Conservation (phyloP, 2,113 vertebrate genomes). For the Pluvianellus socialis region DNA sequence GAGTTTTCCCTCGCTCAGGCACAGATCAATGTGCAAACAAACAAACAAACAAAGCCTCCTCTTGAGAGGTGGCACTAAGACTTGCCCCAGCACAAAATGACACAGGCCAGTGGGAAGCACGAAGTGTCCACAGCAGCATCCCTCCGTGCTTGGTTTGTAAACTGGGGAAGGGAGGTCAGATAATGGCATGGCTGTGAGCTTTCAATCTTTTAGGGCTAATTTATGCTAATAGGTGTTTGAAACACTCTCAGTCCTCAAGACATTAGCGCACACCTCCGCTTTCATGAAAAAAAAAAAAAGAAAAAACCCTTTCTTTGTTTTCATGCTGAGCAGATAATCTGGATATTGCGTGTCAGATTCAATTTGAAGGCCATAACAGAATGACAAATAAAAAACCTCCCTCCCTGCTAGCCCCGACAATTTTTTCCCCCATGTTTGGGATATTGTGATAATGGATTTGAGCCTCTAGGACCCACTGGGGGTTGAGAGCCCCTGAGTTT, state of each 20-base stretch:
- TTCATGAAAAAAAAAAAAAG: background rate
- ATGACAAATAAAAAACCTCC: slow-evolving; percentile 26
- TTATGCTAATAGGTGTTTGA: slow-evolving; percentile 16
- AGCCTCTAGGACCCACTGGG: background rate
- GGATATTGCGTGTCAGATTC: slow-evolving; percentile 49
- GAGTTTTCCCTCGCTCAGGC: background rate
- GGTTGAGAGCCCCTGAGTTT: background rate
- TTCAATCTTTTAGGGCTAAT: background rate
- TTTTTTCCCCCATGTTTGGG: background rate
- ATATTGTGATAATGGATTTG: slow-evolving; percentile 37
- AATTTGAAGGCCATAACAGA: slow-evolving; percentile 16
- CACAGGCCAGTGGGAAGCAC: background rate
- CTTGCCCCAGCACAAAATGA: background rate
- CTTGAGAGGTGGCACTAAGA: accelerated
- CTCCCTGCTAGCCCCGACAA: background rate
- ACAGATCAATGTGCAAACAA: background rate
- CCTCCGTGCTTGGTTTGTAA: background rate
- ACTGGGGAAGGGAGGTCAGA: background rate
- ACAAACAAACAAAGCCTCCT: background rate
- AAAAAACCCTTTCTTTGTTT: background rate
- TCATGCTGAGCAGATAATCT: slow-evolving; percentile 59
- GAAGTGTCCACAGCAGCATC: accelerated
- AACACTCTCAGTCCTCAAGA: slow-evolving; percentile 4
- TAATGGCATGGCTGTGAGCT: background rate
- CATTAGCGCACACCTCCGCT: background rate